Evolutionary conservation across 2,113 vertebrate species (phyloP).

Genomic region (Mixornis gularis): DNA sequence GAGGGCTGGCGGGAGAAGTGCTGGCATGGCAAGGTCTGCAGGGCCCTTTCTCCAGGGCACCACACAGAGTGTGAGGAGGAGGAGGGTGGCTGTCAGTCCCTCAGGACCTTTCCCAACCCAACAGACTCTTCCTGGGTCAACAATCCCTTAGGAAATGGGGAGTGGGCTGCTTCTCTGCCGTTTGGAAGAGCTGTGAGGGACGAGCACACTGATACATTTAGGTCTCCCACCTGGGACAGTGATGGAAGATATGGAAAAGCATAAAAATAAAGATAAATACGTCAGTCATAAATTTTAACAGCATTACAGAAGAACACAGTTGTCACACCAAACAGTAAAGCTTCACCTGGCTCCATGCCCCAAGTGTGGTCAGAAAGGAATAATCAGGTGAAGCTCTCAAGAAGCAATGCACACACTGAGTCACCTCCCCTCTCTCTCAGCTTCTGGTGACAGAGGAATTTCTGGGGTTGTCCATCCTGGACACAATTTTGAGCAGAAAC

Average conservation of each 20-base stretch:
- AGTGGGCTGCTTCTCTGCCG: neutral
- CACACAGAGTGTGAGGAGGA: neutral
- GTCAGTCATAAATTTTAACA: neutral
- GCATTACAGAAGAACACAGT: neutral
- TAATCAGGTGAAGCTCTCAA: rapidly evolving
- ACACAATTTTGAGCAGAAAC: neutral
- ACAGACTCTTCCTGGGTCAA: neutral
- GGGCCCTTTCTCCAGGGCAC: neutral
- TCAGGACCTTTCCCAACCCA: neutral
- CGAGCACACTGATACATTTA: neutral
- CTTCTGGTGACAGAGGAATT: neutral
- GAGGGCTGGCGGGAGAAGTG: neutral
- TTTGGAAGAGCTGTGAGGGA: neutral
- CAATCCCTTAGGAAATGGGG: neutral
- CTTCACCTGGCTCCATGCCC: neutral
- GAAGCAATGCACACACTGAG: neutral
- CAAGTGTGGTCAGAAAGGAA: neutral
- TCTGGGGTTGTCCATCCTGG: neutral
- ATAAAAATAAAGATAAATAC: neutral
- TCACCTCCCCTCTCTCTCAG: neutral
- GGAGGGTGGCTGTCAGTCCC: neutral
- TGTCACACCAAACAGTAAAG: neutral
- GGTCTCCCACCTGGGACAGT: neutral
- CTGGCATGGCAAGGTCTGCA: neutral
- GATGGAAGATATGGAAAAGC: neutral